Percentiles rank a stretch among this genome's conserved stretches.
Conservation (phyloP, 2,113 vertebrate species). For the Urocynchramus pylzowi region DNA sequence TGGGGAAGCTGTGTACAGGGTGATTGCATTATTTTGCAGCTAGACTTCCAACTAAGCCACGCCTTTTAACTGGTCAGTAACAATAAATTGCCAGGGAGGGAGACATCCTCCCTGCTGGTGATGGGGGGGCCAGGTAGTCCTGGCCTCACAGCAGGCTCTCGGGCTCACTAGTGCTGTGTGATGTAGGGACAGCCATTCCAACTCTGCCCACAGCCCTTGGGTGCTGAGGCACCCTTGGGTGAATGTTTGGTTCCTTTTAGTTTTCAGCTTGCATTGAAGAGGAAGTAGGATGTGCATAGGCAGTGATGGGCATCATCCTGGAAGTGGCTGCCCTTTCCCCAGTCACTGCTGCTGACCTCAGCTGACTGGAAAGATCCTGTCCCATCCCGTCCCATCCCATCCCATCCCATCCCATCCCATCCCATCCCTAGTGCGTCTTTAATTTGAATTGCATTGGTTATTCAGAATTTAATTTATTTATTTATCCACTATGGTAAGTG, state of each 20-base stretch:
- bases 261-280: not conserved
- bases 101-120: not conserved
- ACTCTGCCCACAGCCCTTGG: not conserved
- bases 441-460: not conserved
- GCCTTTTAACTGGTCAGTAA: not conserved
- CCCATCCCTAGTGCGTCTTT: not conserved
- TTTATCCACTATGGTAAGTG: not conserved
- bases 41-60: not conserved
- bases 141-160: no score
- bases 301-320: not conserved
- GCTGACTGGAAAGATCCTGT: not conserved
- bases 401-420: no score
- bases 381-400: not conserved
- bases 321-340: not conserved
- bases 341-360: not conserved
- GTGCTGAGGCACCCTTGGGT: not conserved
- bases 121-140: fast-evolving
- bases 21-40: not conserved
- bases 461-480: not conserved
- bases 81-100: no score
- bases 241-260: not conserved
- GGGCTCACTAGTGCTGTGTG: fast-evolving
- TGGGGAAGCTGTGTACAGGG: not conserved
- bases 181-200: not conserved
- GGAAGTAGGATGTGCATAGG: fast-evolving